A percentile compares a stretch with the other conserved stretches of the same genome.
Evolutionary conservation across 2,888 invertebrate species (phyloP).

Genomic region (Aphidoletes aphidimyza): DNA sequence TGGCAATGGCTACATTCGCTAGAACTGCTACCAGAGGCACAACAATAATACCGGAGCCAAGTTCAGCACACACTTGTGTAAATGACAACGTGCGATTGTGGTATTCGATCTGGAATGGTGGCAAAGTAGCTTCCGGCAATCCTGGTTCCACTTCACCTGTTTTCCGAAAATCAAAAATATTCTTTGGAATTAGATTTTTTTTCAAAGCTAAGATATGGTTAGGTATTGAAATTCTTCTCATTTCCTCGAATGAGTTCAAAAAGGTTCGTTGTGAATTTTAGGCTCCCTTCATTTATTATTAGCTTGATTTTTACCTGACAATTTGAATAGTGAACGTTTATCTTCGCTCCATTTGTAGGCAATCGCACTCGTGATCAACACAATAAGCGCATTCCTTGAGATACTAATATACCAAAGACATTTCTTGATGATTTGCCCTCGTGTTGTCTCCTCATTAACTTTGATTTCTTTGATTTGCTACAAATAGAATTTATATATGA

Average conservation of each 20-base stretch:
- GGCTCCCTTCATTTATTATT: too few relatives aligned
- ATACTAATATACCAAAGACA: conserved; percentile 79
- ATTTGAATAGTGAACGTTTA: conserved; percentile 70
- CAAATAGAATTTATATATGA: conserved; percentile 59
- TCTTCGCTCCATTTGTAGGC: conserved; percentile 69
- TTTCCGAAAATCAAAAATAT: conserved; percentile 9
- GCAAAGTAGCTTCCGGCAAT: conserved; percentile 74
- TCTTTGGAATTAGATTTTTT: background rate
- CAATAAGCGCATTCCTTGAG: conserved; percentile 81
- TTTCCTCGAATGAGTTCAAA: too few relatives aligned
- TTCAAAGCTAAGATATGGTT: too few relatives aligned
- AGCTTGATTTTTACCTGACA: conserved; percentile 70
- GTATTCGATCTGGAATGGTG: conserved; percentile 73
- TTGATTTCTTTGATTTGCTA: conserved; percentile 74
- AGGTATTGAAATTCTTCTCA: too few relatives aligned
- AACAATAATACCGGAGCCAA: conserved; percentile 82
- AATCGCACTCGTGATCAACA: conserved; percentile 72
- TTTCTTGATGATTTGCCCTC: conserved; percentile 68
- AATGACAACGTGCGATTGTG: conserved; percentile 72
- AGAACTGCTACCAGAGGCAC: conserved; percentile 88
- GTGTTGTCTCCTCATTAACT: conserved; percentile 61
- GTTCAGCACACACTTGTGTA: conserved; percentile 74
- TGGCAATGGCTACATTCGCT: conserved; percentile 94
- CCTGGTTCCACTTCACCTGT: conserved; percentile 71
- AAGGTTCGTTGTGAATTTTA: too few relatives aligned